A percentile compares a stretch with the other conserved stretches of the same genome.
phyloP scores from a whole-genome alignment of 2,113 vertebrate species.

The Pterocles gutturalis region DNA sequence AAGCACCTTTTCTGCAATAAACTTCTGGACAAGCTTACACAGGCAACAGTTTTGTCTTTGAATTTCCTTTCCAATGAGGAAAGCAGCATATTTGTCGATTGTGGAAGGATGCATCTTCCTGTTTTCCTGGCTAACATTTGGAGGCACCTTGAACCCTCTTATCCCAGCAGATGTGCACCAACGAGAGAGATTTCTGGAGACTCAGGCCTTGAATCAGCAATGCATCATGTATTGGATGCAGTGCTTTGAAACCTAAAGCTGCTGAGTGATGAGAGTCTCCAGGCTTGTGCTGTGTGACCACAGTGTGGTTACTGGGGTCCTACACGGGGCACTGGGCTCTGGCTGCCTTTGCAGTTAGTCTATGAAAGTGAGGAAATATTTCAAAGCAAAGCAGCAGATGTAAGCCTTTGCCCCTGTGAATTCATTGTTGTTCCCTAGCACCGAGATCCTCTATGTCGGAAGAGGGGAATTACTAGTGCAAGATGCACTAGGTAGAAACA shows the following conservation, averaged over 20 bases:
- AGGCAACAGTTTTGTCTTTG: background rate
- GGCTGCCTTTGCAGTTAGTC: background rate
- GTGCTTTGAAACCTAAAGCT: background rate
- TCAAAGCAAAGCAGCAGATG: background rate
- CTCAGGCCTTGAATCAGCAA: rapidly evolving
- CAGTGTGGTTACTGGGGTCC: background rate
- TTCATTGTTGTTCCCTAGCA: background rate
- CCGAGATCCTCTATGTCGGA: background rate
- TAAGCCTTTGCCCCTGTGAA: background rate
- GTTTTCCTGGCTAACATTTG: background rate
- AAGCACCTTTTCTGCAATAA: background rate
- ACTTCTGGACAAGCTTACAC: background rate
- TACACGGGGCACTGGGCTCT: background rate
- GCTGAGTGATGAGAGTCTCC: background rate
- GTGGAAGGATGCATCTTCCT: background rate
- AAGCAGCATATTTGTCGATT: background rate
- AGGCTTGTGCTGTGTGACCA: background rate
- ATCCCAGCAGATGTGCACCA: background rate
- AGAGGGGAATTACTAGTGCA: background rate
- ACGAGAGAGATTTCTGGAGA: background rate
- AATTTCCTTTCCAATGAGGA: background rate
- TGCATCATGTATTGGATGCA: rapidly evolving
- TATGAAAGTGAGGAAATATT: background rate
- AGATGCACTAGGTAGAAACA: background rate
- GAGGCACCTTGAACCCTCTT: background rate